phyloP scores from a whole-genome alignment of 2,888 invertebrate species.

The Cephus rjabovi region DNA sequence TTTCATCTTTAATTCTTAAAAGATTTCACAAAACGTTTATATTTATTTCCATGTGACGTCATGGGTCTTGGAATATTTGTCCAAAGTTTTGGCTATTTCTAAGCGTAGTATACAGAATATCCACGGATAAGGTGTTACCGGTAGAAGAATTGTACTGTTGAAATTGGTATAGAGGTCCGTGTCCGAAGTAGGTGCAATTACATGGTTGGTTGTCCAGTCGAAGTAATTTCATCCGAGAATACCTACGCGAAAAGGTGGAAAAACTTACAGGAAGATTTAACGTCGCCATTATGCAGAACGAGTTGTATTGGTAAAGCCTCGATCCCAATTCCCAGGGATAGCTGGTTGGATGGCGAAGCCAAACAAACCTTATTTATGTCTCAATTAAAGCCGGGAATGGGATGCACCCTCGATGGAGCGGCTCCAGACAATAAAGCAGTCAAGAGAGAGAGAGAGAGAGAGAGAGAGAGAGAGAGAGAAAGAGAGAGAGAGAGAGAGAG shows the following conservation, averaged over 20 bases:
- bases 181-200: neutral
- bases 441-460: conserved; percentile 42
- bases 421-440: conserved; percentile 66
- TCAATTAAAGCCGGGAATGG: conserved; percentile 66
- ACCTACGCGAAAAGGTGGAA: conserved; percentile 5
- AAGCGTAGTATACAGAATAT: neutral
- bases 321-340: conserved; percentile 64
- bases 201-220: neutral
- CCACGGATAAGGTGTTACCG: neutral
- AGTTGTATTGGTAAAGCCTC: conserved; percentile 63
- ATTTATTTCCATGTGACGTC: neutral
- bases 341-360: conserved; percentile 63
- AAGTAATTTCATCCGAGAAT: neutral
- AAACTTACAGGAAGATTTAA: conserved; percentile 54
- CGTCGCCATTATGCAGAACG: conserved; percentile 63
- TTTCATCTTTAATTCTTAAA: neutral
- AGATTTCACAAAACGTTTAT: neutral
- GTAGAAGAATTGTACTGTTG: neutral
- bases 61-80: neutral
- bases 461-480: conserved; percentile 25
- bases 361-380: conserved; percentile 68
- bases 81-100: neutral
- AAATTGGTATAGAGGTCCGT: neutral
- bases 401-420: conserved; percentile 67
- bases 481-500: conserved; percentile 18